Percentiles rank a stretch among this genome's conserved stretches.
These are phyloP conservation scores for Drosophila persimilis DNA, from an alignment of 1,140 invertebrate species.

Conservation along the genomic window DNA sequence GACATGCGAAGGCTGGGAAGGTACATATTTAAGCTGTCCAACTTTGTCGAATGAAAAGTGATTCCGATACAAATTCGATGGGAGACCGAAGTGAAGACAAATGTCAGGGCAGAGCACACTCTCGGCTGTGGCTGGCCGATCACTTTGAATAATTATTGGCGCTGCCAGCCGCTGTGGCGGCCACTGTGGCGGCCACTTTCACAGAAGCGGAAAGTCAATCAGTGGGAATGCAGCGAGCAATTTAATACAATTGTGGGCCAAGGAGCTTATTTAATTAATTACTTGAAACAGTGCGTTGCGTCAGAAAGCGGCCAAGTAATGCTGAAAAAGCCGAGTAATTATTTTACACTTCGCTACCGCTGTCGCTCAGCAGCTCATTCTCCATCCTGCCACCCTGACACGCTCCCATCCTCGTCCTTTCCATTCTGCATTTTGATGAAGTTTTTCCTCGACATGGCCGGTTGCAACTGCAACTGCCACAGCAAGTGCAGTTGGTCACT, in stretches of 20 bases:
- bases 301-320: conserved; percentile 57
- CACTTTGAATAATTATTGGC: conserved; percentile 60
- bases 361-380: conserved; percentile 32
- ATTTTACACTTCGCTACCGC: conserved; percentile 67
- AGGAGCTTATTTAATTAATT: conserved; percentile 80
- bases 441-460: conserved; percentile 36
- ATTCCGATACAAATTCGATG: neutral
- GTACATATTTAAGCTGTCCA: no score
- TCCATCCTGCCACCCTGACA: no score
- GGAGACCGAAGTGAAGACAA: conserved; percentile 24
- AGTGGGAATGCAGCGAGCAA: conserved; percentile 63
- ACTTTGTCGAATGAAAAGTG: no score
- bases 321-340: conserved; percentile 67
- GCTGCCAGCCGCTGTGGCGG: conserved; percentile 3
- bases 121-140: conserved; percentile 17
- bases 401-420: conserved; percentile 4
- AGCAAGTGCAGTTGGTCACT: conserved; percentile 7
- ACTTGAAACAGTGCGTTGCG: conserved; percentile 64
- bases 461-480: conserved; percentile 11
- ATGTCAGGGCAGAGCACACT: conserved; percentile 14
- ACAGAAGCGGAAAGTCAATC: conserved; percentile 68
- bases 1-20: no score
- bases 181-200: no score
- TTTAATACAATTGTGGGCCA: conserved; percentile 73
- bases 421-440: conserved; percentile 62